Base-by-base conservation (phyloP, 2,888 invertebrate genomes). In the Tholera decimalis region DNA sequence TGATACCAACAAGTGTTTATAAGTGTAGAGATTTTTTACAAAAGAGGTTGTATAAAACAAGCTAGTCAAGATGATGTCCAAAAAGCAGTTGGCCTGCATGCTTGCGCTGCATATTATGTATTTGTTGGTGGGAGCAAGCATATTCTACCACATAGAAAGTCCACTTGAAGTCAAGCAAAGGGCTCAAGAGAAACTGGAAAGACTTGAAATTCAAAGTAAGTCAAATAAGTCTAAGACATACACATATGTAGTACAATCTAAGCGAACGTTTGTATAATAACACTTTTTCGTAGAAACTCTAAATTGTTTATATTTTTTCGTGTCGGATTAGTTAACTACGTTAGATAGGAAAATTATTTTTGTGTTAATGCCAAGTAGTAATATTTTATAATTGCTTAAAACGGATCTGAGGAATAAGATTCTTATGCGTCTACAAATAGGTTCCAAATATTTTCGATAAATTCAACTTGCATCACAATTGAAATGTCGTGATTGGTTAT, bases 141-240 rank as follows among this genome's bases (percentile, higher is more conserved):
- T 98, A 82, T 98, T 98, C 91, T 98, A 98, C 93, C 97, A 97
- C 86, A 97, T 98, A 82, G 98, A 98, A 93, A 97, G 97, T 84
- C 96, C 96, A 35, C 91, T 97, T 83, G 98, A 98, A 92, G 91
- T 96, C 54, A 93, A 96, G 71, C 95, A 96, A 74, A 96, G 97
- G 53, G 93, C 92, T 56, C 93, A 96, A 79, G 96, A 97, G 62
- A 96, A 96, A 82, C 91, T 95, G 79, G 97, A 97, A 90, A 96
- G 97, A 85, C 96, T 96, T 83, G 96, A 96, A 91, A 97, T 98
- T 85, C 96, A 97, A 93, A 97, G 98, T 98, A 95, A 96, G 96
- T 95, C 3, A 11, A 24, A 41, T n/a, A n/a, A n/a, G n/a, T n/a
- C n/a, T n/a, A n/a, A n/a, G n/a, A n/a, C n/a, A n/a, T n/a, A n/a